Percentiles rank a stretch among this genome's conserved stretches.
These are phyloP conservation scores for Xiphorhynchus elegans DNA, from an alignment of 2,113 vertebrate genomes.

Conservation along the genomic window DNA sequence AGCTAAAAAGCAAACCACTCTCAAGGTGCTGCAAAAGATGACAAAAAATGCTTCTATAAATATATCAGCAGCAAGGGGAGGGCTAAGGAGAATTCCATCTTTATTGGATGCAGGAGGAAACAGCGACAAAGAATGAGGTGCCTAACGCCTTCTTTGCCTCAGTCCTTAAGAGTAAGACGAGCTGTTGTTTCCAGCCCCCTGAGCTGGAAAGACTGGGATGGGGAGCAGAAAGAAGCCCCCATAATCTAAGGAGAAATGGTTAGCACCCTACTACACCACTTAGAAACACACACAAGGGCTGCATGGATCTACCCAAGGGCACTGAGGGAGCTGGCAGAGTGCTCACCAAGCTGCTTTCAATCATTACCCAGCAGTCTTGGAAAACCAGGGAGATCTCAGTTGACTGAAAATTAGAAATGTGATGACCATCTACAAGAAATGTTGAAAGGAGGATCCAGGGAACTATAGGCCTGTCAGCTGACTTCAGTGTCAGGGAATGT, in stretches of 20 bases:
- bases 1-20: neutral
- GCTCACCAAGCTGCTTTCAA: neutral
- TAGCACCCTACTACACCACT: neutral
- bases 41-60: neutral
- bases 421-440: neutral
- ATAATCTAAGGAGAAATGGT: neutral
- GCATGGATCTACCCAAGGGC: neutral
- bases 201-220: neutral
- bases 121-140: neutral
- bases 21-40: neutral
- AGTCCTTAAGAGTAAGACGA: neutral
- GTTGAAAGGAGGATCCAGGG: neutral
- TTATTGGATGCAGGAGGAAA: neutral
- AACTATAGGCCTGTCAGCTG: neutral
- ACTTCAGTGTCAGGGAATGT: neutral
- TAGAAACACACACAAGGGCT: neutral
- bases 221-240: neutral
- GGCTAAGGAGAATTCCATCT: neutral
- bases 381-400: rapidly evolving
- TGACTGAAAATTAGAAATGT: neutral
- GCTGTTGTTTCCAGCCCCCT: neutral
- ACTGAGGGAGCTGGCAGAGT: neutral
- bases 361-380: neutral
- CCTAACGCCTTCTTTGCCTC: neutral
- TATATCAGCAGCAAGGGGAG: neutral